Percentiles rank a stretch among this genome's conserved stretches.
phyloP scores from a whole-genome alignment of 2,113 vertebrate genomes.

The Aptenodytes forsteri region DNA sequence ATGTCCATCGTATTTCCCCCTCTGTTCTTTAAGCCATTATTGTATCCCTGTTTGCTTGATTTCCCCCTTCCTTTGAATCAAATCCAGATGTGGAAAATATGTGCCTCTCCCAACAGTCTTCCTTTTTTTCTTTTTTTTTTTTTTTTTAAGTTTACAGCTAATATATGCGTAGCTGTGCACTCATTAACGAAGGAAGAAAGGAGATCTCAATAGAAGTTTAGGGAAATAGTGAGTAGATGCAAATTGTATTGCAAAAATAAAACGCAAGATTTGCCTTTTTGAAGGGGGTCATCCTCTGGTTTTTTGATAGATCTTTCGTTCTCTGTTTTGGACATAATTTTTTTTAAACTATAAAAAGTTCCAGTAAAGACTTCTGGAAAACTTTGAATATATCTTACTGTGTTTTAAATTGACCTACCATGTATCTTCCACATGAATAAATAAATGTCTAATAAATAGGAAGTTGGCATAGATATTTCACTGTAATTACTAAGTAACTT shows the following conservation, averaged over 20 bases:
- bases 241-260: not conserved
- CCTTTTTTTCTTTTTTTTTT: not conserved
- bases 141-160: not conserved
- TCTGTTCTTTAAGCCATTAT: not conserved
- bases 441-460: not conserved
- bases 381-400: not conserved
- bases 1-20: not conserved
- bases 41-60: not conserved
- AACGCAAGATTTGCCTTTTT: not conserved
- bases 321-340: not conserved
- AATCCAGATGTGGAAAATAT: constrained; percentile 33
- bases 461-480: not conserved
- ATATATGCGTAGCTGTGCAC: not conserved
- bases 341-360: not conserved
- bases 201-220: not conserved
- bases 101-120: not conserved
- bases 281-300: not conserved
- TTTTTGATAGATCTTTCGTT: not conserved
- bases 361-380: not conserved
- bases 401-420: not conserved
- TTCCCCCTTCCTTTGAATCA: not conserved
- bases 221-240: not conserved
- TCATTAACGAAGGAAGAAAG: not conserved
- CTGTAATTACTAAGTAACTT: not conserved
- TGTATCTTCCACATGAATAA: not conserved